Evolutionary conservation across 2,797 vertebrate genomes (phyloP), one percentile per base, ranked within the genome.

Genomic region (Adrianichthys oophorus): DNA sequence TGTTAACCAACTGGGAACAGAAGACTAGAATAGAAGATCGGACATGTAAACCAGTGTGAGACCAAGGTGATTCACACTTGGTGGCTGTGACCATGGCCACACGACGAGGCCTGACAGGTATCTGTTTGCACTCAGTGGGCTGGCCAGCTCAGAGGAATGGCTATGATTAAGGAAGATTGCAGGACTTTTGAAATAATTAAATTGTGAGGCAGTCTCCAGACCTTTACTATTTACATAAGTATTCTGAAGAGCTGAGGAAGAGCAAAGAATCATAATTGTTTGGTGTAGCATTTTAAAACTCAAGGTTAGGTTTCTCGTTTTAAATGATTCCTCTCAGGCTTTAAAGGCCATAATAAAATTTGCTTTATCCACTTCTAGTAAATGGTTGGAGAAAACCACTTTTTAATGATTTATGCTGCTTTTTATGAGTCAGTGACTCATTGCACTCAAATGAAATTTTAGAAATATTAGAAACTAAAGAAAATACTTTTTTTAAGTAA

Each of bases 71-170:
- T 70, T 78, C 69, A 69, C 62, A 62, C 46, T 7, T 26, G 48
- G 63, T 29, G 54, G 49, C 51, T n/a, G 68, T 78, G n/a, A 68
- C 70, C 60, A 15, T 64, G 63, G 53, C 52, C 62, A 67, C 50
- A 16, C 45, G 40, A 48, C 59, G 24, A 23, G 32, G 24, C 41
- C 37, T 58, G 72, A 71, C 60, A 66, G 63, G 69, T 63, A 68
- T 66, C 59, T 21, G 55, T 42, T 65, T 58, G 43, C 62, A 55
- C 72, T 57, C 62, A 42, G 58, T 48, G 67, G 60, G 65, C 21
- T 44, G 32, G 21, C 18, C 52, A 46, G 51, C 48, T 45, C 23
- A 4, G 47, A 65, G 52, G 59, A 61, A 49, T 47, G 1, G 15
- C 47, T 52, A 63, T 71, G 15, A 64, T 69, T 56, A 48, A 2